Evolutionary conservation across 1,140 invertebrate genomes (phyloP).

Genomic region (Eubasilissa regina): DNA sequence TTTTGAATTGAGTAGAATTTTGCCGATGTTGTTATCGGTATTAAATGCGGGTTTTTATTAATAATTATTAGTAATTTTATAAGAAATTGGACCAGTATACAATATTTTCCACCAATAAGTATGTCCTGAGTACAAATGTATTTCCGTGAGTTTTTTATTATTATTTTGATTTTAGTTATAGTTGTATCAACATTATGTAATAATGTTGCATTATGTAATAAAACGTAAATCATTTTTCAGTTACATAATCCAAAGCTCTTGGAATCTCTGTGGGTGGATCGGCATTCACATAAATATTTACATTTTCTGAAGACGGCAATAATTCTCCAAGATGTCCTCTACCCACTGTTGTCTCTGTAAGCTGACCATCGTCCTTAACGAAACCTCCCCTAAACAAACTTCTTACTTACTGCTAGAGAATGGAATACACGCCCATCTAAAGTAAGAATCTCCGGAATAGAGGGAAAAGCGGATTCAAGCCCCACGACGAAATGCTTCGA

Average conservation of each 20-base stretch:
- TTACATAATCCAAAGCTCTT: neutral
- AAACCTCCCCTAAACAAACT: constrained; percentile 51
- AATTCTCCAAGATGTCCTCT: constrained; percentile 23
- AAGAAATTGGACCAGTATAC: too few relatives aligned
- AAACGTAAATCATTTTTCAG: constrained; percentile 15
- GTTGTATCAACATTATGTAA: too few relatives aligned
- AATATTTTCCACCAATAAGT: too few relatives aligned
- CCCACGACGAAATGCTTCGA: neutral
- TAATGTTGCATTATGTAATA: too few relatives aligned
- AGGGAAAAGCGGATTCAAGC: neutral
- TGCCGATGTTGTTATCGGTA: too few relatives aligned
- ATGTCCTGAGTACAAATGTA: too few relatives aligned
- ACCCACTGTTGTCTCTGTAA: constrained; percentile 22
- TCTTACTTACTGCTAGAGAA: constrained; percentile 53
- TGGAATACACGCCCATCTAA: neutral
- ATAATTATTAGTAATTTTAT: too few relatives aligned
- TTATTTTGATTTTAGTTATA: too few relatives aligned
- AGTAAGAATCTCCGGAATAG: neutral
- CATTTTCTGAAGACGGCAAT: constrained; percentile 9
- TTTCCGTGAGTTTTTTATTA: too few relatives aligned
- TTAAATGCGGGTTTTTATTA: too few relatives aligned
- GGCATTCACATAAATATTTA: constrained; percentile 22
- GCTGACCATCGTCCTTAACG: constrained; percentile 6
- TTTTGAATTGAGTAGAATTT: too few relatives aligned
- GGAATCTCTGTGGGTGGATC: neutral